Percentiles rank a stretch among this genome's conserved stretches.
phyloP scores from a whole-genome alignment of 2,888 invertebrate species.

The Sarcophaga caerulescens region DNA sequence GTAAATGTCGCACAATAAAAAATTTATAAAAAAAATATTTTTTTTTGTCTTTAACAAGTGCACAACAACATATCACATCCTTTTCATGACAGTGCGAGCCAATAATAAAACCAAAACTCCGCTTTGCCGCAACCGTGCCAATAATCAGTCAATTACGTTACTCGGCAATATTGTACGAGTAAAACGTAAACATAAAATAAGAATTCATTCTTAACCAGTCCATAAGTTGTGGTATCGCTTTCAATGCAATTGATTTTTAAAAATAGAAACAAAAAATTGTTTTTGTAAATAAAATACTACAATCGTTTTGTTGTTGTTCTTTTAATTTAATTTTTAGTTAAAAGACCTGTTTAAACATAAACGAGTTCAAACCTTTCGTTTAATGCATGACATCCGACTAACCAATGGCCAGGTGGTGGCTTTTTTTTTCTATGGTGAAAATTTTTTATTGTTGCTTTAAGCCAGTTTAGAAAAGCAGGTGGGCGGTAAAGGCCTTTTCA shows the following conservation, averaged over 20 bases:
- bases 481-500: neutral
- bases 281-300: too few relatives aligned
- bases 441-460: neutral
- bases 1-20: neutral
- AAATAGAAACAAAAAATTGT: neutral
- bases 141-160: too few relatives aligned
- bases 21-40: neutral
- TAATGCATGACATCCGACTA: neutral
- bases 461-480: neutral
- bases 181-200: too few relatives aligned
- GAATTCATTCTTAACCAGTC: too few relatives aligned
- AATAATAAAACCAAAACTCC: constrained; percentile 21
- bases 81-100: constrained; percentile 18
- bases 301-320: neutral
- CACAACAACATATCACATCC: constrained; percentile 19
- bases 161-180: too few relatives aligned
- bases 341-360: constrained; percentile 42
- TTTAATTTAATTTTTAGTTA: neutral
- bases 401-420: constrained; percentile 21
- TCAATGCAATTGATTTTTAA: neutral
- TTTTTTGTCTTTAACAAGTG: neutral
- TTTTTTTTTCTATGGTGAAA: neutral
- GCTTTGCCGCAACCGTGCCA: too few relatives aligned
- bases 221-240: too few relatives aligned
- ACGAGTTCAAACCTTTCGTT: constrained; percentile 33